A percentile compares a stretch with the other conserved stretches of the same genome.
Conservation (phyloP, 23 tunicate genomes). For the Trididemnum nubilum region DNA sequence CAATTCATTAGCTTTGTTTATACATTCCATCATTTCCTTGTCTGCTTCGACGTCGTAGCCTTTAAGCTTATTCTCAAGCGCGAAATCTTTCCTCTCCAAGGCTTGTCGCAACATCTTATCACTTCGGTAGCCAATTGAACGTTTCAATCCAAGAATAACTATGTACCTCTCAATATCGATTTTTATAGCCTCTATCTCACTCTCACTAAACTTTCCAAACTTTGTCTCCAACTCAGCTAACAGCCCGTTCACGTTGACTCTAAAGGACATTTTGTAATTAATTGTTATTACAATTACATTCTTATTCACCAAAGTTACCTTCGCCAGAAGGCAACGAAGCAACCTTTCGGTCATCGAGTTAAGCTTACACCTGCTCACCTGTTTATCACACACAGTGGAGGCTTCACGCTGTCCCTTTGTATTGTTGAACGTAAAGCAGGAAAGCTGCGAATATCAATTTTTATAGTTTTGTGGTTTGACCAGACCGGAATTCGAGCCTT, state of each 20-base stretch:
- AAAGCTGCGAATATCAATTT: no score
- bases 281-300: neutral
- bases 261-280: neutral
- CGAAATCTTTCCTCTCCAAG: neutral
- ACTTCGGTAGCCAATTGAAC: slow-evolving; percentile 12
- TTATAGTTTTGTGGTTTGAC: no score
- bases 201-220: slow-evolving; percentile 4
- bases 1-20: slow-evolving; percentile 9
- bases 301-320: neutral
- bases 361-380: no score
- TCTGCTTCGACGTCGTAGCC: slow-evolving; percentile 13
- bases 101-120: slow-evolving; percentile 1
- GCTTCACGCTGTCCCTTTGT: no score
- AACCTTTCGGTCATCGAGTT: no score
- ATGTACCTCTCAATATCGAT: slow-evolving; percentile 11
- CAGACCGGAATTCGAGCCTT: no score
- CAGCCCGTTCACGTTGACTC: neutral
- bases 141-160: neutral
- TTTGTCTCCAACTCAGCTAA: neutral
- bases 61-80: slow-evolving; percentile 3
- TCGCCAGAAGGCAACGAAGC: no score
- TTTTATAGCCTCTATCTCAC: neutral
- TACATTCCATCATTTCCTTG: neutral
- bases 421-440: no score
- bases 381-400: no score